These are phyloP conservation scores for Agrotis segetum DNA, from an alignment of 2,888 invertebrate genomes.

Conservation along the genomic window DNA sequence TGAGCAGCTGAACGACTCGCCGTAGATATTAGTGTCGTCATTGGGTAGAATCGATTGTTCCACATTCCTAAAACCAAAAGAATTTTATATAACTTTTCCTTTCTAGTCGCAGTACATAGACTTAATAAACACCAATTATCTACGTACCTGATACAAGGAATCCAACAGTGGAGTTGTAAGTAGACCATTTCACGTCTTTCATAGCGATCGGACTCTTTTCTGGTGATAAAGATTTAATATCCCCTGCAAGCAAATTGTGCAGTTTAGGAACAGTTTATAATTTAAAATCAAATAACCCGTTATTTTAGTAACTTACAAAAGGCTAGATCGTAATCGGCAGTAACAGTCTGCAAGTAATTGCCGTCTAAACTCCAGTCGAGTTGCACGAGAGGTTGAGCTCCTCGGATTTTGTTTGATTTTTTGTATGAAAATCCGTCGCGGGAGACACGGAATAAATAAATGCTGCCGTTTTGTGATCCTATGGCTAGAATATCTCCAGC, in stretches of 20 bases:
- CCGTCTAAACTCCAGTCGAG: constrained; percentile 98
- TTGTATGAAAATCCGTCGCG: constrained; percentile 97
- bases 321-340: constrained; percentile 96
- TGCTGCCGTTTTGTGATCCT: constrained; percentile 97
- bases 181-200: constrained; percentile 97
- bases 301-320: constrained; percentile 93
- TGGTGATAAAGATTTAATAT: constrained; percentile 96
- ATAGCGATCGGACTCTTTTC: constrained; percentile 97
- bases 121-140: too few relatives aligned
- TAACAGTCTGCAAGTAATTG: constrained; percentile 96
- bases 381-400: constrained; percentile 96
- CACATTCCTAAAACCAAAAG: constrained; percentile 92
- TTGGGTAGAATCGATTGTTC: constrained; percentile 97
- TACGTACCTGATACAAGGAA: constrained; percentile 95
- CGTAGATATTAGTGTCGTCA: constrained; percentile 95
- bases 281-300: not conserved
- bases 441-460: constrained; percentile 94
- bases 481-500: constrained; percentile 97
- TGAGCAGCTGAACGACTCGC: constrained; percentile 96
- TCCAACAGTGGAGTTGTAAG: constrained; percentile 96
- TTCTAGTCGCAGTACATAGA: too few relatives aligned
- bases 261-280: constrained; percentile 6
- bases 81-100: not conserved
- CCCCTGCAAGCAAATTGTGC: constrained; percentile 92
- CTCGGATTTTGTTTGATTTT: constrained; percentile 96